A percentile compares a stretch with the other conserved stretches of the same genome.
These are phyloP conservation scores for Zalophus californianus DNA, from an alignment of 2,797 vertebrate species.

Conservation along the genomic window DNA sequence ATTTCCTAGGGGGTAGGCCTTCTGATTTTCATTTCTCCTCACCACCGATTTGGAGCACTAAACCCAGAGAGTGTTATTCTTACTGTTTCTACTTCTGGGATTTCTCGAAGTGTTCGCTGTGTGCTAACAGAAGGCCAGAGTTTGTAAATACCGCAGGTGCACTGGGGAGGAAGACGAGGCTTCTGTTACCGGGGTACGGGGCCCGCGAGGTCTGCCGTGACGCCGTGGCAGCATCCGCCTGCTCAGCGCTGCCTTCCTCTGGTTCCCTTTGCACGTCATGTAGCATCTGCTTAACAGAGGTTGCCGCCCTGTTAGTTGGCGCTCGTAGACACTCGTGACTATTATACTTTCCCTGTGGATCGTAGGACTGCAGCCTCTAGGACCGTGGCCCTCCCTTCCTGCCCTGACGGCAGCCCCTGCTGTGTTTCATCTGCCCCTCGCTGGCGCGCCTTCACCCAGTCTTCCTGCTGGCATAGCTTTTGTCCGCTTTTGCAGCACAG, in stretches of 20 bases:
- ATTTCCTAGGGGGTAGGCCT: not conserved
- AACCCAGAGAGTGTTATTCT: not conserved
- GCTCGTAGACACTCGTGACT: not conserved
- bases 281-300: not conserved
- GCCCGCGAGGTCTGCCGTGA: accelerated
- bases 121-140: not conserved
- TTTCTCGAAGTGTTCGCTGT: not conserved
- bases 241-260: not conserved
- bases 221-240: accelerated
- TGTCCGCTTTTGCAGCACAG: not conserved
- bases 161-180: not conserved
- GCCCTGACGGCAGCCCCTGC: not conserved
- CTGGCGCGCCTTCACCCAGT: accelerated
- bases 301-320: not conserved
- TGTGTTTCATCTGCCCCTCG: not conserved
- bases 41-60: not conserved
- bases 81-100: not conserved
- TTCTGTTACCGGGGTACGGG: not conserved
- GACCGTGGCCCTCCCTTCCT: not conserved
- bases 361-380: not conserved
- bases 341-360: not conserved
- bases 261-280: too few species aligned
- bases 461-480: not conserved
- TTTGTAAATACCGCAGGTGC: too few species aligned
- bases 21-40: not conserved